These are phyloP conservation scores for Gulo gulo DNA, from an alignment of 2,113 vertebrate genomes.

Conservation along the genomic window DNA sequence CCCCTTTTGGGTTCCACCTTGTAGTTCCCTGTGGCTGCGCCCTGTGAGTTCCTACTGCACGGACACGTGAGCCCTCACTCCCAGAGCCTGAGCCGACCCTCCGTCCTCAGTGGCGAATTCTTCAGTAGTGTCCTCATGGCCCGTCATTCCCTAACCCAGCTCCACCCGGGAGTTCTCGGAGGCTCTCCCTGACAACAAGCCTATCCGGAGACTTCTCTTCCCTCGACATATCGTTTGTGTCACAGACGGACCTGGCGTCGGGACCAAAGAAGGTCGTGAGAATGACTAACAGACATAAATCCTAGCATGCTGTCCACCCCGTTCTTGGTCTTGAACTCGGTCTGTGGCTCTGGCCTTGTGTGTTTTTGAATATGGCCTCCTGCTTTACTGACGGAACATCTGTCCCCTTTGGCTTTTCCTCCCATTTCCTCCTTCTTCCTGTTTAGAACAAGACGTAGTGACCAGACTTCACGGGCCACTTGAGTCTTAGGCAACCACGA, in stretches of 20 bases:
- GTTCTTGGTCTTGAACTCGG: not conserved
- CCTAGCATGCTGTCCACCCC: not conserved
- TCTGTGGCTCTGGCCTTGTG: not conserved
- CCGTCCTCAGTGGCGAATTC: not conserved
- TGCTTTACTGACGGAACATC: not conserved
- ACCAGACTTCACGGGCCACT: not conserved
- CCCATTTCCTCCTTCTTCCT: not conserved
- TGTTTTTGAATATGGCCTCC: not conserved
- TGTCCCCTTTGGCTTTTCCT: not conserved
- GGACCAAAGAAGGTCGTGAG: not conserved
- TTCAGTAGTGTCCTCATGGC: not conserved
- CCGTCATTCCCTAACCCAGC: not conserved
- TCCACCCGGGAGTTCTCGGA: not conserved
- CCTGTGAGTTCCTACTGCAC: not conserved
- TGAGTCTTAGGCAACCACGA: not conserved
- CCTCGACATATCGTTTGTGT: not conserved
- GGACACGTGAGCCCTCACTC: not conserved
- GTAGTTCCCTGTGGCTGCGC: not conserved
- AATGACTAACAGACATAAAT: not conserved
- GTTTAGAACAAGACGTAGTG: not conserved
- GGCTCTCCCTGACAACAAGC: not conserved
- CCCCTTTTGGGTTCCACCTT: not conserved
- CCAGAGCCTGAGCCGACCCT: not conserved
- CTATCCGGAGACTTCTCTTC: not conserved
- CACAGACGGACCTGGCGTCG: not conserved